Base-by-base conservation (phyloP, 2,888 invertebrate genomes). In the Fragum sueziense region DNA sequence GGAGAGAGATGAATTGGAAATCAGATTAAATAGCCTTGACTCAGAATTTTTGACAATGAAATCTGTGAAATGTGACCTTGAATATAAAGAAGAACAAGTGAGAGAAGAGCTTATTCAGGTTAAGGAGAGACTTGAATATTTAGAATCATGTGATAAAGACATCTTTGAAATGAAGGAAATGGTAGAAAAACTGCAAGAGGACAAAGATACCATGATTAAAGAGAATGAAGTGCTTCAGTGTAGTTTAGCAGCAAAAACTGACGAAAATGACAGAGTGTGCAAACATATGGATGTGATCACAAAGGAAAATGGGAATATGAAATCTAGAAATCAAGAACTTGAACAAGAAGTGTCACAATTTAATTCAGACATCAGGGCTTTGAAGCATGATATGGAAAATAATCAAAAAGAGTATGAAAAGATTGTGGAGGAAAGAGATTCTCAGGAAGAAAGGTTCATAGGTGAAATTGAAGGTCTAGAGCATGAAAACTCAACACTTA, bases 151-250 rank as follows among this genome's bases (percentile, higher is more conserved):
- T 54, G 84, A 76, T 37, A 67, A 47, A 65, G 84, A 84, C 65
- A 70, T 75, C 33, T 74, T 84, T 74, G 84, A 84, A 84, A 84
- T 84, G 37, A 81, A 79, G 67, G 79, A 81, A 31, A 72, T 79
- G 52, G 17, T 81, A 29, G 84, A 84, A 65, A 78, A 76, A 47
- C 65, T 84, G 17, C 80, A 84, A 27, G 76, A 76, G 59, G 80
- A 84, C 59, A 76, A 75, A 72, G 79, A 81, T 37, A 71, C 69
- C 37, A 79, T 81, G 41, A 51, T 76, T 6, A 78, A 67, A 59
- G 84, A 84, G 57, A 84, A 84, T 76, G 84, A 84, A 70, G 78
- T 65, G 47, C 68, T 84, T 34, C 76, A 80, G 29, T 65, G 80
- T 31, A 65, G 65, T 7, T 33, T 80, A 4, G 70, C 78, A 29